Evolutionary conservation across 2,888 invertebrate species (phyloP), one percentile per base, ranked within the genome.

Genomic region (Dicyrtomina minuta): DNA sequence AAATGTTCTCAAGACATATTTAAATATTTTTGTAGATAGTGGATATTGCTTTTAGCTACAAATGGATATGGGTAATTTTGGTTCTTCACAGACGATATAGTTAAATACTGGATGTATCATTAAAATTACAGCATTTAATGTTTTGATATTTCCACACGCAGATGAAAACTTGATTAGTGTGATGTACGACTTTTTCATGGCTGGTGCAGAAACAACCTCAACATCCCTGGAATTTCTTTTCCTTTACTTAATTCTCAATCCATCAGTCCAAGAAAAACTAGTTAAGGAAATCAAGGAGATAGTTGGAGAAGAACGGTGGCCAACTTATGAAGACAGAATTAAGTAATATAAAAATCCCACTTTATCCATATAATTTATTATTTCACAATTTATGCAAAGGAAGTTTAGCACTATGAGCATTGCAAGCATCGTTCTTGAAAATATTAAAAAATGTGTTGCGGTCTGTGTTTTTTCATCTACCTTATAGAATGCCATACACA

Each of bases 121-220:
- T n/a, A n/a, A n/a, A n/a, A n/a, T n/a, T n/a, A n/a, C n/a, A n/a
- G n/a, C n/a, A n/a, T n/a, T n/a, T n/a, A n/a, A n/a, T n/a, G n/a
- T n/a, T n/a, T n/a, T n/a, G n/a, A n/a, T n/a, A n/a, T n/a, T n/a
- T n/a, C n/a, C n/a, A n/a, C n/a, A n/a, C n/a, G n/a, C 44, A 68
- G 68, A 68, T 41, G 68, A 68, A 53, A 68, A 61, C 53, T 53
- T 68, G 17, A 60, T 68, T n/a, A 46, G 43, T 2, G 51, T 61
- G 2, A 53, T 68, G 4, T 68, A 68, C 61, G 68, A 68, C 43
- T 68, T 68, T 39, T 68, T 68, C 46, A 1, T 68, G 15, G 68
- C 68, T 20, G 68, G 68, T 3, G 27, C 49, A n/a, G 68, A 68
- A 43, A 68, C 68, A 60, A 68, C 68, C 2, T 46, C 61, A 24